Evolutionary conservation across 2,888 invertebrate species (phyloP).

Genomic region (Lithophane semibrunnea): DNA sequence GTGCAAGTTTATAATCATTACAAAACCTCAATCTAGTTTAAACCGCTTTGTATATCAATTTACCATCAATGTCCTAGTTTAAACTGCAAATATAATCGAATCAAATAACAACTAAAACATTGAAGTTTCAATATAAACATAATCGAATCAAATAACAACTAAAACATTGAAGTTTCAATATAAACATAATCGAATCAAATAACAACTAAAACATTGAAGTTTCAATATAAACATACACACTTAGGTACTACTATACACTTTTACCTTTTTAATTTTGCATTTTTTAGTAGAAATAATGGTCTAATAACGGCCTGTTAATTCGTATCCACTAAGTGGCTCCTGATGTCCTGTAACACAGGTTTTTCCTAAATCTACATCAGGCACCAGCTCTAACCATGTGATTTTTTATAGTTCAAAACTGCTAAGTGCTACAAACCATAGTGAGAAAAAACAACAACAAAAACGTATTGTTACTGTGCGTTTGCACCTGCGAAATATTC

Average conservation of each 20-base stretch:
- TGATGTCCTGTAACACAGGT: not conserved
- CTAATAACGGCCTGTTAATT: not conserved
- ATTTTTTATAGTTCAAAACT: not conserved
- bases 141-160: constrained; percentile 17
- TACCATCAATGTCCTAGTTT: constrained; percentile 21
- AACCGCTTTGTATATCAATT: constrained; percentile 7
- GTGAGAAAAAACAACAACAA: not conserved
- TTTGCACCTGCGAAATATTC: too few relatives aligned
- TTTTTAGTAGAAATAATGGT: too few relatives aligned
- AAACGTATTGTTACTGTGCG: not conserved
- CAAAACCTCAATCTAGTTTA: constrained; percentile 17
- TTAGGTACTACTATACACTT: too few relatives aligned
- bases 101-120: constrained; percentile 21
- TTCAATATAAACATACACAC: not conserved
- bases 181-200: constrained; percentile 1
- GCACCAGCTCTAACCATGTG: not conserved
- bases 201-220: constrained; percentile 15
- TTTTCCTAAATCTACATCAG: not conserved
- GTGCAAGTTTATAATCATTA: constrained; percentile 5
- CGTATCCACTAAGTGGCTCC: too few relatives aligned
- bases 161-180: not conserved
- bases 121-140: constrained; percentile 1
- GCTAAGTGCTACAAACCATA: not conserved
- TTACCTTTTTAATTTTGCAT: too few relatives aligned
- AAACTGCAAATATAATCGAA: constrained; percentile 1